A percentile compares a stretch with the other conserved stretches of the same genome.
Conservation (phyloP, 2,888 invertebrate genomes). For the Drosophila rubida region DNA sequence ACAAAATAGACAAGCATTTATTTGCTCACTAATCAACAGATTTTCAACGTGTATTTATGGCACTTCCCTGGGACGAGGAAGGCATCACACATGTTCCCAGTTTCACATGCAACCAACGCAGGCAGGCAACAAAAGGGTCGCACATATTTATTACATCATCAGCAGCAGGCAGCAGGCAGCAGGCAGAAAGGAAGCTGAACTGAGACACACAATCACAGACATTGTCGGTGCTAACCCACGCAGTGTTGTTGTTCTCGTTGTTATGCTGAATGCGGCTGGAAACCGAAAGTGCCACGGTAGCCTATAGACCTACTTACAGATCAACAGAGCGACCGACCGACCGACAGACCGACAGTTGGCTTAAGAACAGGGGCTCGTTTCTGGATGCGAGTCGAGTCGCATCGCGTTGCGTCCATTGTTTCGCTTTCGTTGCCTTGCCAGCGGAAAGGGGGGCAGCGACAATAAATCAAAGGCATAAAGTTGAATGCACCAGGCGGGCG, state of each 20-base stretch:
- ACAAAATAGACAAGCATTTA: slow-evolving; percentile 64
- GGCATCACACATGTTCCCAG: slow-evolving; percentile 77
- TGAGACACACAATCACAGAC: slow-evolving; percentile 42
- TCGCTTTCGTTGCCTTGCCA: slow-evolving; percentile 76
- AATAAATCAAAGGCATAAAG: slow-evolving; percentile 80
- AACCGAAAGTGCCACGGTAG: slow-evolving; percentile 79
- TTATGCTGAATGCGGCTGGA: slow-evolving; percentile 29
- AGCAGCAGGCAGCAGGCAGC: slow-evolving; percentile 24
- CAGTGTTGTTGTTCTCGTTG: slow-evolving; percentile 8
- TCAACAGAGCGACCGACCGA: slow-evolving; percentile 10
- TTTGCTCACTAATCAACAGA: slow-evolving; percentile 75
- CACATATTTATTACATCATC: slow-evolving; percentile 75
- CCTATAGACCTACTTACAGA: slow-evolving; percentile 80
- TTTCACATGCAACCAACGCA: slow-evolving; percentile 72
- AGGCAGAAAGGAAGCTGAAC: slow-evolving; percentile 46
- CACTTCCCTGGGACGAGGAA: slow-evolving; percentile 52
- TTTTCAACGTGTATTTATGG: slow-evolving; percentile 72
- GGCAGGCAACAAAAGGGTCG: slow-evolving; percentile 58
- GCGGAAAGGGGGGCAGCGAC: slow-evolving; percentile 51
- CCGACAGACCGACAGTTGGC: slow-evolving; percentile 40
- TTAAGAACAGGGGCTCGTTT: slow-evolving; percentile 59
- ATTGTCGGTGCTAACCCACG: slow-evolving; percentile 25
- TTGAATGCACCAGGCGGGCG: slow-evolving; percentile 67
- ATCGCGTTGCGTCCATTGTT: slow-evolving; percentile 62
- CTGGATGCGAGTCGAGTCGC: slow-evolving; percentile 19